These are phyloP conservation scores for Manis crassicaudata DNA, from an alignment of 2,797 vertebrate species.

Conservation along the genomic window DNA sequence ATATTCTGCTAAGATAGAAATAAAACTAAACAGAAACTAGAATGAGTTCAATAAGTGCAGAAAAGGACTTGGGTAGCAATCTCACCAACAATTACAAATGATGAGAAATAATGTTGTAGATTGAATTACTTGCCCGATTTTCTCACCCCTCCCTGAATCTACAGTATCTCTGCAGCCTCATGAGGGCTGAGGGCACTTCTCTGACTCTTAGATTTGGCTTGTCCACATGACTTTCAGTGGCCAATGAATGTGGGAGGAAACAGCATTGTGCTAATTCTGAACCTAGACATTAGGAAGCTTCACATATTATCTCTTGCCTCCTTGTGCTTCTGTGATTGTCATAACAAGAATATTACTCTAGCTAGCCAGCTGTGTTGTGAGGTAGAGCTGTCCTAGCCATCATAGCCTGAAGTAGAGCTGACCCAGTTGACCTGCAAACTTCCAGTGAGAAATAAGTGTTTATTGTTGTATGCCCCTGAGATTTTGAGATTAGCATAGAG, in stretches of 20 bases:
- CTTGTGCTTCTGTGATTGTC: background rate
- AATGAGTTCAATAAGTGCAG: background rate
- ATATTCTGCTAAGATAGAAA: background rate
- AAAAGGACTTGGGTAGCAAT: background rate
- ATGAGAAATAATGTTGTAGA: background rate
- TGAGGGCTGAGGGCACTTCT: background rate
- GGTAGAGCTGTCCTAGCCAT: background rate
- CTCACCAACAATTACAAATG: background rate
- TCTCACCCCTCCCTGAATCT: background rate
- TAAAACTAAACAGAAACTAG: background rate
- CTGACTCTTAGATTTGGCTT: background rate
- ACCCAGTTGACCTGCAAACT: background rate
- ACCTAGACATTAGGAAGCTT: background rate
- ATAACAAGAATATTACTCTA: background rate
- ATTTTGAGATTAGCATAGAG: background rate
- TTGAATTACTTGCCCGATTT: background rate
- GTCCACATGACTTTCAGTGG: background rate
- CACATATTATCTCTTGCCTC: background rate
- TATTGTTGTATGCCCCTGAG: background rate
- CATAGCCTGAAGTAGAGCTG: background rate
- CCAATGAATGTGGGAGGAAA: background rate
- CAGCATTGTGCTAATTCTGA: background rate
- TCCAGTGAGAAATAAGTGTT: background rate
- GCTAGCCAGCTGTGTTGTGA: background rate
- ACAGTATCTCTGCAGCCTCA: background rate